Conservation (phyloP, 2,888 invertebrate species). For the Drosophila nr. fundita region DNA sequence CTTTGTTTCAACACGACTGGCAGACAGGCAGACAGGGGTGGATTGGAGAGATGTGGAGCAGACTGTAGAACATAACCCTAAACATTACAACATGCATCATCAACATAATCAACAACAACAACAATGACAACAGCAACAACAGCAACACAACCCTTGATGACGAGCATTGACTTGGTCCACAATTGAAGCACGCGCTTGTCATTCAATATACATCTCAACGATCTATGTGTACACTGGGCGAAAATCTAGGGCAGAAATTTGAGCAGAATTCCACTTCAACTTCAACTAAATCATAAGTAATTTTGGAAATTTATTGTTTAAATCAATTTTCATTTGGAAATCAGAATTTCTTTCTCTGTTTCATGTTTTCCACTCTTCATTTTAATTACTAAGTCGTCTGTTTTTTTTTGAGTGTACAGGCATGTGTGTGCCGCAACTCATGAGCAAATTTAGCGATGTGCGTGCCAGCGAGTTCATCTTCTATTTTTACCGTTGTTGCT, state of each 20-base stretch:
- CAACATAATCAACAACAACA: slow-evolving; percentile 72
- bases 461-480: slow-evolving; percentile 72
- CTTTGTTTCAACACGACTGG: slow-evolving; percentile 35
- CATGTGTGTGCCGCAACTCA: slow-evolving; percentile 34
- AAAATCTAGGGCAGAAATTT: background rate
- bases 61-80: slow-evolving; percentile 66
- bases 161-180: slow-evolving; percentile 14
- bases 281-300: background rate
- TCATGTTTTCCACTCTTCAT: background rate
- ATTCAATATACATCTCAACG: slow-evolving; percentile 67
- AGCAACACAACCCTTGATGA: slow-evolving; percentile 11
- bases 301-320: background rate
- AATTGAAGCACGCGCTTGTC: slow-evolving; percentile 66
- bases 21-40: background rate
- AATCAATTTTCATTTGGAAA: background rate
- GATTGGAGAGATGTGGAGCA: background rate
- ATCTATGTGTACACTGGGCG: slow-evolving; percentile 43
- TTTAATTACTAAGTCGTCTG: background rate
- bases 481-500: slow-evolving; percentile 3
- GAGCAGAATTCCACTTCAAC: background rate
- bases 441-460: slow-evolving; percentile 68
- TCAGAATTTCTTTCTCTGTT: background rate
- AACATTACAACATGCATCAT: slow-evolving; percentile 79
- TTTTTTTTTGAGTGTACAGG: slow-evolving; percentile 3
- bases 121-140: slow-evolving; percentile 45